phyloP scores from a whole-genome alignment of 2,113 vertebrate genomes.

The Otis tarda region DNA sequence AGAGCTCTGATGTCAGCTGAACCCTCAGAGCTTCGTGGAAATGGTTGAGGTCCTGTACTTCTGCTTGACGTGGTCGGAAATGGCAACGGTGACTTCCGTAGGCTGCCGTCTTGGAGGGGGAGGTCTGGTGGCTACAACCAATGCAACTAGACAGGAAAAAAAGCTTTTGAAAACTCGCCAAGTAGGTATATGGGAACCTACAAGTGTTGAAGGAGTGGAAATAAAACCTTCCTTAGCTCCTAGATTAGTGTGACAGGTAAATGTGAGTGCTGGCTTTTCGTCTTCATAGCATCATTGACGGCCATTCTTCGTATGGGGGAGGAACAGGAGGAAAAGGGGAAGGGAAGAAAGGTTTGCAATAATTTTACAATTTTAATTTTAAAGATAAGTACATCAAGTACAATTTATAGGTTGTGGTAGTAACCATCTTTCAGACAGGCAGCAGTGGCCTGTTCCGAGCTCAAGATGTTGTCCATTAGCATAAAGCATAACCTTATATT shows the following conservation, averaged over 20 bases:
- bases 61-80: background rate
- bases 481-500: background rate
- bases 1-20: background rate
- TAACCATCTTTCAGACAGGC: background rate
- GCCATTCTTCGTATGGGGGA: background rate
- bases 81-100: background rate
- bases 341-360: background rate
- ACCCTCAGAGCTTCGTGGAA: background rate
- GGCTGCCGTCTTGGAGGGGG: background rate
- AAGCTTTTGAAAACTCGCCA: background rate
- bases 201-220: background rate
- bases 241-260: background rate
- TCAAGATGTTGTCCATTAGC: background rate
- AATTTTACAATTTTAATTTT: background rate
- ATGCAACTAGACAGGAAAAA: background rate
- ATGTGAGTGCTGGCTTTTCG: background rate
- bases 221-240: background rate
- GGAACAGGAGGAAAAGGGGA: background rate
- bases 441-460: background rate
- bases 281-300: accelerated
- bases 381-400: background rate
- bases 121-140: background rate
- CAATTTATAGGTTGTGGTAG: background rate
- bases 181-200: background rate
- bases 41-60: background rate